Evolutionary conservation across 2,888 invertebrate genomes (phyloP).

Genomic region (Aelia acuminata): DNA sequence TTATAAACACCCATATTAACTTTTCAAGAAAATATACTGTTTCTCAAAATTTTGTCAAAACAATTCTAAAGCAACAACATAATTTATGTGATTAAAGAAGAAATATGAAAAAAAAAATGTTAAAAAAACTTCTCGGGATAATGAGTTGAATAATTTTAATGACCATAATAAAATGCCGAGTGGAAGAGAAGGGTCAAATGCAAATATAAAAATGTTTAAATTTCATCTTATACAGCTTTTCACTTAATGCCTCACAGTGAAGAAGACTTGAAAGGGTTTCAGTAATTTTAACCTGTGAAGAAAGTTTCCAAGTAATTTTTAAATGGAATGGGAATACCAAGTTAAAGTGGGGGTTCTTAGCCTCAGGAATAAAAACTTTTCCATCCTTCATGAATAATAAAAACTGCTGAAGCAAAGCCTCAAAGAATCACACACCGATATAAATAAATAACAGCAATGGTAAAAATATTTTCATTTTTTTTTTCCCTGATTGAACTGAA

Average conservation of each 20-base stretch:
- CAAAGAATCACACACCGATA: not conserved
- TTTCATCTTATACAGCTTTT: not conserved
- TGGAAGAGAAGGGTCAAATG: not conserved
- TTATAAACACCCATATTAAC: no score
- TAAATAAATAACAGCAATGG: not conserved
- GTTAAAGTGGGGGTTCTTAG: not conserved
- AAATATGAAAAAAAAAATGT: no score
- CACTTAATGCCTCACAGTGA: not conserved
- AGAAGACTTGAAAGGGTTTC: not conserved
- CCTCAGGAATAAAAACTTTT: not conserved
- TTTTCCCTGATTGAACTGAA: not conserved
- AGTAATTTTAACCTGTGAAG: not conserved
- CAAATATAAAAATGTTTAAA: not conserved
- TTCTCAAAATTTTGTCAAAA: no score
- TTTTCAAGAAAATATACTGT: no score
- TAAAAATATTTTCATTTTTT: not conserved
- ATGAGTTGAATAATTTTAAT: not conserved
- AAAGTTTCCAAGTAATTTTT: constrained; percentile 36
- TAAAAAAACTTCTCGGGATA: not conserved
- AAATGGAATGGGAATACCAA: not conserved
- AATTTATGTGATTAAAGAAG: no score
- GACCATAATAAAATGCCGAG: not conserved
- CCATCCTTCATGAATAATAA: not conserved
- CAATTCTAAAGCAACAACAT: no score
- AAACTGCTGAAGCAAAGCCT: not conserved